Conservation (phyloP, 2,888 invertebrate species). For the Osedax frankpressi region DNA sequence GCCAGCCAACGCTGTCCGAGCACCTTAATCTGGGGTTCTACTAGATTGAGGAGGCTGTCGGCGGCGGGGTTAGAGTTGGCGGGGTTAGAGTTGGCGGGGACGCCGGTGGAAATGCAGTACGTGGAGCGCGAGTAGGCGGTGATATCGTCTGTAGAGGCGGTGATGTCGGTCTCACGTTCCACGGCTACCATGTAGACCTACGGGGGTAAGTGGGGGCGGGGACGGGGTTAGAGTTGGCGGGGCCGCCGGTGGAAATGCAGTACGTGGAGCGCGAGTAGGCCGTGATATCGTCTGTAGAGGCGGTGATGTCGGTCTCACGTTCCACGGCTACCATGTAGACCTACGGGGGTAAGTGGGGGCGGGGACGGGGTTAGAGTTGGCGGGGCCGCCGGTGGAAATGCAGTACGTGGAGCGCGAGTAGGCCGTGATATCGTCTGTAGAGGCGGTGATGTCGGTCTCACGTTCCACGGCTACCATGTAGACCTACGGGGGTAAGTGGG, state of each 20-base stretch:
- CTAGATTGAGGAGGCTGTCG: constrained; percentile 63
- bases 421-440: constrained; percentile 54
- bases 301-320: constrained; percentile 30
- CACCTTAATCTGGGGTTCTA: constrained; percentile 79
- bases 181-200: constrained; percentile 82
- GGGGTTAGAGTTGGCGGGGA: constrained; percentile 60
- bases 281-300: constrained; percentile 51
- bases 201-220: background rate
- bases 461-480: constrained; percentile 77
- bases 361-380: constrained; percentile 51
- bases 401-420: constrained; percentile 59
- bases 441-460: constrained; percentile 28
- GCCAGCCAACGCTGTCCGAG: constrained; percentile 88
- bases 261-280: constrained; percentile 60
- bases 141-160: constrained; percentile 50
- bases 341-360: constrained; percentile 45
- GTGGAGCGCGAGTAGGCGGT: constrained; percentile 60
- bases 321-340: constrained; percentile 78
- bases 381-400: constrained; percentile 28
- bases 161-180: constrained; percentile 42
- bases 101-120: constrained; percentile 42
- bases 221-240: constrained; percentile 51
- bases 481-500: constrained; percentile 47
- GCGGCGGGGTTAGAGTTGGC: constrained; percentile 58
- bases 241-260: too few species aligned